phyloP scores from a whole-genome alignment of 2,797 vertebrate genomes.

The Characodon lateralis region DNA sequence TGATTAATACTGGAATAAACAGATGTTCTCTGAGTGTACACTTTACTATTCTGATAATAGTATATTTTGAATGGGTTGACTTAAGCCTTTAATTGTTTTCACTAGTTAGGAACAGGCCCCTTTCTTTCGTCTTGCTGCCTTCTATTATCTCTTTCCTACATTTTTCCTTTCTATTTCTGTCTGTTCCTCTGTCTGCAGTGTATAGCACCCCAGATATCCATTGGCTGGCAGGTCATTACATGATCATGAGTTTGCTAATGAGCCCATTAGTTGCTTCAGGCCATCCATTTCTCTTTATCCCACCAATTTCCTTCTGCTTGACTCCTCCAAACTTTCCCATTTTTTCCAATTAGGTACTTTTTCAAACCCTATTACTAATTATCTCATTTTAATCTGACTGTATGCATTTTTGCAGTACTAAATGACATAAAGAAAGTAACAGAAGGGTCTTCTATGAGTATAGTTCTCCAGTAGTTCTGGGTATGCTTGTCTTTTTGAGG shows the following conservation, averaged over 20 bases:
- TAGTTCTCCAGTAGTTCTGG: background rate
- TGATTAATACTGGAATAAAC: background rate
- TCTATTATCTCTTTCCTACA: conserved; percentile 1
- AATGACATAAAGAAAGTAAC: background rate
- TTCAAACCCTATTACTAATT: conserved; percentile 34
- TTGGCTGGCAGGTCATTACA: conserved; percentile 61
- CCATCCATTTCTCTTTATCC: conserved; percentile 24
- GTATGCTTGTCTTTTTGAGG: no score
- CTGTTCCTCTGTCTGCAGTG: conserved; percentile 33
- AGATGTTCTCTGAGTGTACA: background rate
- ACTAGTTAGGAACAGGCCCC: background rate
- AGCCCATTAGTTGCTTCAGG: conserved; percentile 60
- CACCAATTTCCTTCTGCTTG: conserved; percentile 21
- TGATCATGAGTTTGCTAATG: conserved; percentile 56
- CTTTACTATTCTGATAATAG: background rate
- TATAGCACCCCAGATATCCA: conserved; percentile 26
- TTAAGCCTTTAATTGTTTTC: no score
- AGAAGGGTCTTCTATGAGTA: background rate
- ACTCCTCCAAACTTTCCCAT: conserved; percentile 35
- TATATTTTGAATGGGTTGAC: background rate
- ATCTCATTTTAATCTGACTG: conserved; percentile 11
- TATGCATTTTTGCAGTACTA: background rate
- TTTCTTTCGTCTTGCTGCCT: conserved; percentile 10
- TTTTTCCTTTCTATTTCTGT: conserved; percentile 43
- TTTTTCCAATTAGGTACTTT: conserved; percentile 36